A percentile compares a stretch with the other conserved stretches of the same genome.
phyloP scores from a whole-genome alignment of 2,888 invertebrate species.

The Alloplasta piceator region DNA sequence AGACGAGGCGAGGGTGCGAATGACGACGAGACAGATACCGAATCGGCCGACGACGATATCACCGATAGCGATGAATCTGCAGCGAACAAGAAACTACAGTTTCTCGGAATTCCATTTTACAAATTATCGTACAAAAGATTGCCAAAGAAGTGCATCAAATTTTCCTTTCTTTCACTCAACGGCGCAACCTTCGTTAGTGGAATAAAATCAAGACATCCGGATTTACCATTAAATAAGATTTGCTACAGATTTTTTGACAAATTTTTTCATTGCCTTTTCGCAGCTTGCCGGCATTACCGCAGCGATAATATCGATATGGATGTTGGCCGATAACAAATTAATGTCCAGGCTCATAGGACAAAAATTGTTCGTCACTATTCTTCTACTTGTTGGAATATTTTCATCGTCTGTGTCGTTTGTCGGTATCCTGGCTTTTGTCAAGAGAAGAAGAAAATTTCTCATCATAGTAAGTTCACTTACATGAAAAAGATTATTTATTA shows the following conservation, averaged over 20 bases:
- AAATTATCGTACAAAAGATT: slow-evolving; percentile 69
- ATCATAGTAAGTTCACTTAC: slow-evolving; percentile 64
- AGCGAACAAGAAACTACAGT: slow-evolving; percentile 65
- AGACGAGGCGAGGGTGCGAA: slow-evolving; percentile 62
- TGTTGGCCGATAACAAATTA: slow-evolving; percentile 71
- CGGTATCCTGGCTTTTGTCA: slow-evolving; percentile 72
- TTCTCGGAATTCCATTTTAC: slow-evolving; percentile 67
- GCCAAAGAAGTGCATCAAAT: slow-evolving; percentile 69
- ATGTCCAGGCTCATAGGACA: slow-evolving; percentile 74
- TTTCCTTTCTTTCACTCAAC: slow-evolving; percentile 71
- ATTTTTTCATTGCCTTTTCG: neutral
- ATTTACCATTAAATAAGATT: slow-evolving; percentile 1
- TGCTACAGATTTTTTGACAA: neutral
- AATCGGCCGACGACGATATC: slow-evolving; percentile 70
- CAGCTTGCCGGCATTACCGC: slow-evolving; percentile 74
- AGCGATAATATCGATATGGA: slow-evolving; percentile 72
- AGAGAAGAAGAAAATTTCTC: slow-evolving; percentile 67
- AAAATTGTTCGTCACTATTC: slow-evolving; percentile 69
- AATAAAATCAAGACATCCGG: neutral
- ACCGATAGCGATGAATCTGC: slow-evolving; percentile 71
- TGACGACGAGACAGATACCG: slow-evolving; percentile 72
- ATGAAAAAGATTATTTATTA: too few relatives aligned
- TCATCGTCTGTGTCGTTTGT: slow-evolving; percentile 66
- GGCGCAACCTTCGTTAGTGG: slow-evolving; percentile 72
- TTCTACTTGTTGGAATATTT: slow-evolving; percentile 70